phyloP scores from a whole-genome alignment of 2,113 vertebrate genomes.

The Myocastor coypus region DNA sequence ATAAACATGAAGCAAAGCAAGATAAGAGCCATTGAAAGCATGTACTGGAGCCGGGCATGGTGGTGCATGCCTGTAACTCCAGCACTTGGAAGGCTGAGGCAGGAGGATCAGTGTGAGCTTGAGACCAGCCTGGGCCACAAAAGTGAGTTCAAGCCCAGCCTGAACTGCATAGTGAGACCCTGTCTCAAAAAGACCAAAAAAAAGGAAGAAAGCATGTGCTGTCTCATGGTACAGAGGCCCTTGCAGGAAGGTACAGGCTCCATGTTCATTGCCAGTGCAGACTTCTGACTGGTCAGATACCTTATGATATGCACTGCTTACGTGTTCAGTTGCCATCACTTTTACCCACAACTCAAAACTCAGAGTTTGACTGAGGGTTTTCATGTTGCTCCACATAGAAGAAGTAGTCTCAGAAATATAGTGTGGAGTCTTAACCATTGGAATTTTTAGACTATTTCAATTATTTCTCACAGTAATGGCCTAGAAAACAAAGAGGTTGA shows the following conservation, averaged over 20 bases:
- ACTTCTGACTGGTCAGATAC: not conserved
- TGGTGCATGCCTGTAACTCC: too few relatives aligned
- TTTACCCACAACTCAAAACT: not conserved
- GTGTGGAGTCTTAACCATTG: not conserved
- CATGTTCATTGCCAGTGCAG: not conserved
- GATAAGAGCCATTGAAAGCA: not conserved
- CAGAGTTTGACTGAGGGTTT: not conserved
- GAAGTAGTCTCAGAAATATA: not conserved
- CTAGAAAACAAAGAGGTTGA: not conserved
- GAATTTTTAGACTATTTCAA: not conserved
- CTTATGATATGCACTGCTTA: not conserved
- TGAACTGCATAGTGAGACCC: too few relatives aligned
- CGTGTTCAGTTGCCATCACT: not conserved
- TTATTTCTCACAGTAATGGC: not conserved
- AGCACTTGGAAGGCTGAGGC: too few relatives aligned
- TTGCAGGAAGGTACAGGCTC: not conserved
- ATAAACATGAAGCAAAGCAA: not conserved
- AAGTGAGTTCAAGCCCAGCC: too few relatives aligned
- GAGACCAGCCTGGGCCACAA: too few relatives aligned
- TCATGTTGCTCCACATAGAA: constrained; percentile 10
- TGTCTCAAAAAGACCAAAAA: too few relatives aligned
- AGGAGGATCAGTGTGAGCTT: too few relatives aligned
- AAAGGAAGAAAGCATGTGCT: not conserved
- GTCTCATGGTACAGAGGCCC: not conserved
- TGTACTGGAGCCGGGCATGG: too few relatives aligned